Percentiles rank a stretch among this genome's conserved stretches.
Conservation (phyloP, 2,888 invertebrate species). For the Cantharis nigra region DNA sequence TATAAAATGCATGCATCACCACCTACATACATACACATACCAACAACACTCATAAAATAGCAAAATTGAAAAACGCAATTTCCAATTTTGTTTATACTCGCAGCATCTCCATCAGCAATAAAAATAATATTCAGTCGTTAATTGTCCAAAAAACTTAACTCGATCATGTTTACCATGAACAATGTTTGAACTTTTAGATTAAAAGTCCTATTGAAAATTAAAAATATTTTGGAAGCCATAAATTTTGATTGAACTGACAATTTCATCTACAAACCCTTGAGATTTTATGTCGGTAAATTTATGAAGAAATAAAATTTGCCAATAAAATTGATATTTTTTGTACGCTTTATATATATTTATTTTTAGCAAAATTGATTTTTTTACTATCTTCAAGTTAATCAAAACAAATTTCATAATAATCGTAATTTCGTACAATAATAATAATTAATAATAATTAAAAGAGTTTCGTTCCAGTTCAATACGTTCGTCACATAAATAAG, state of each 20-base stretch:
- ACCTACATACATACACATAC: not conserved
- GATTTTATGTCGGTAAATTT: not conserved
- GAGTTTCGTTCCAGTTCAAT: no score
- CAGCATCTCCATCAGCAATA: not conserved
- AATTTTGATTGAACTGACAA: not conserved
- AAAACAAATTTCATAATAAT: not conserved
- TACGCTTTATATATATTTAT: not conserved
- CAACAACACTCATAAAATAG: slow-evolving; percentile 7
- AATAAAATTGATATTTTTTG: not conserved
- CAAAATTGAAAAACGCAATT: not conserved
- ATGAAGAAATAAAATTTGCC: not conserved
- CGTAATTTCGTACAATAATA: not conserved
- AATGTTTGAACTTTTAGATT: not conserved
- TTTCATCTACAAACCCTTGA: not conserved
- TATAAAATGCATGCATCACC: slow-evolving; percentile 9
- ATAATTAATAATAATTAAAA: no score
- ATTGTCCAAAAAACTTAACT: not conserved
- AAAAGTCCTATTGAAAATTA: not conserved
- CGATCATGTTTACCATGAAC: not conserved
- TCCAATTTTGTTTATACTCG: not conserved
- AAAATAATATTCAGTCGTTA: not conserved
- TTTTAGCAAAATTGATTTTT: not conserved
- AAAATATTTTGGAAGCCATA: not conserved
- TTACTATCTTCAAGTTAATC: not conserved
- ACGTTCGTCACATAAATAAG: no score